These are phyloP conservation scores for Mythimna loreyi DNA, from an alignment of 2,888 invertebrate species.

Conservation along the genomic window DNA sequence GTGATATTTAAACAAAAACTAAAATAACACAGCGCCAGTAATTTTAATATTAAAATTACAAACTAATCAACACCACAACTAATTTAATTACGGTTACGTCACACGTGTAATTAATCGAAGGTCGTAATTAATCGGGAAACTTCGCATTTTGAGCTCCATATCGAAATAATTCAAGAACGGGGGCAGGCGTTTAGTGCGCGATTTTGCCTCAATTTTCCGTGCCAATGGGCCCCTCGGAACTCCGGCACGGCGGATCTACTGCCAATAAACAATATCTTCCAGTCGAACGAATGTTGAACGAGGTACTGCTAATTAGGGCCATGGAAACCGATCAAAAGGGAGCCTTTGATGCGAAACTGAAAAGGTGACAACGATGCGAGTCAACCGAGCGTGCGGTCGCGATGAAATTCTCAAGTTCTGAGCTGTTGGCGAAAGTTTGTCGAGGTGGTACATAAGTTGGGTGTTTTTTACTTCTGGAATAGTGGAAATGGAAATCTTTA, in stretches of 20 bases:
- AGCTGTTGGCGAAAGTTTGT: constrained; percentile 37
- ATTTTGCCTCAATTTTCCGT: constrained; percentile 89
- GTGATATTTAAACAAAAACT: constrained; percentile 14
- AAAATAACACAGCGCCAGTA: too few relatives aligned
- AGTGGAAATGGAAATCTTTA: background rate
- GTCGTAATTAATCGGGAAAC: constrained; percentile 56
- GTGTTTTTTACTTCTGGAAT: constrained; percentile 13
- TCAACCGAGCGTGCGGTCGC: constrained; percentile 70
- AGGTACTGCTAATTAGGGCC: constrained; percentile 88
- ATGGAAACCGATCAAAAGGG: constrained; percentile 84
- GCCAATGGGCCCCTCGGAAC: constrained; percentile 77
- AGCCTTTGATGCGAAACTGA: constrained; percentile 87
- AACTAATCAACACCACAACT: constrained; percentile 46
- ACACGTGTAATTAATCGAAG: constrained; percentile 54
- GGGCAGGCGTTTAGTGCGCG: constrained; percentile 74
- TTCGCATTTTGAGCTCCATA: constrained; percentile 47
- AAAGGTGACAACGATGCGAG: constrained; percentile 82
- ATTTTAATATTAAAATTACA: constrained; percentile 25
- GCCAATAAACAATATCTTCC: constrained; percentile 90
- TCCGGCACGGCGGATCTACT: constrained; percentile 79
- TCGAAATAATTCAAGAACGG: constrained; percentile 69
- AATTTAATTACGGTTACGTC: constrained; percentile 41
- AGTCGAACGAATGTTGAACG: constrained; percentile 78
- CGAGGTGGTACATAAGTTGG: constrained; percentile 12
- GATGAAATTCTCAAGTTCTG: constrained; percentile 66